Conservation (phyloP, 2,113 vertebrate genomes). For the Vireo altiloquus region DNA sequence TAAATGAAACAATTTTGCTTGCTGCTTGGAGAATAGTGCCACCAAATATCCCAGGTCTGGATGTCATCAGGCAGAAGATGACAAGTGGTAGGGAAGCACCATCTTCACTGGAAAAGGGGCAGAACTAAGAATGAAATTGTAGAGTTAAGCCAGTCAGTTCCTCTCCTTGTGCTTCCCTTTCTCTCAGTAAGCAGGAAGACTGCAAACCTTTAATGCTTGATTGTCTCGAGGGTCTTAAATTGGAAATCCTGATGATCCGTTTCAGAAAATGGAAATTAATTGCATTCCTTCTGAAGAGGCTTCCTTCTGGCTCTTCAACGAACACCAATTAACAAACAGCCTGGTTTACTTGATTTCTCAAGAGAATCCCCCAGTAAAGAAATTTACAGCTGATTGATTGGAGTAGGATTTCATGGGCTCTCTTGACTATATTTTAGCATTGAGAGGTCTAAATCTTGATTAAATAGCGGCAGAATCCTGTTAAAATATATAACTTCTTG, state of each 20-base stretch:
- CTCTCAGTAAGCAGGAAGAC: not conserved
- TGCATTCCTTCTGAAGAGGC: not conserved
- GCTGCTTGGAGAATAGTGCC: not conserved
- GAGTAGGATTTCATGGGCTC: not conserved
- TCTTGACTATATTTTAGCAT: not conserved
- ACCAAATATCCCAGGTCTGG: not conserved
- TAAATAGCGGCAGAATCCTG: not conserved
- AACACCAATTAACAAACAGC: not conserved
- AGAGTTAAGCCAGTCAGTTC: not conserved
- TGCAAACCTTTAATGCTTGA: not conserved
- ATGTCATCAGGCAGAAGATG: not conserved
- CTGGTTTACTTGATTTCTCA: not conserved
- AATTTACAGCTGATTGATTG: not conserved
- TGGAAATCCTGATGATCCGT: not conserved
- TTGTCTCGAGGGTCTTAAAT: not conserved
- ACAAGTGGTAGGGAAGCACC: not conserved
- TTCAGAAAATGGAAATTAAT: not conserved
- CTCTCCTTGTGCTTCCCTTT: not conserved
- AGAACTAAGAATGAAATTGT: not conserved
- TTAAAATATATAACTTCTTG: not conserved
- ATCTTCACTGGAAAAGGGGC: not conserved
- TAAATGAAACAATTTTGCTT: not conserved
- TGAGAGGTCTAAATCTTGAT: not conserved
- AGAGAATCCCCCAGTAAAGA: not conserved
- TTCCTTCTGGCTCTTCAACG: not conserved